These are phyloP conservation scores for Sepioteuthis lessoniana DNA, from an alignment of 2,888 invertebrate species.

Conservation along the genomic window DNA sequence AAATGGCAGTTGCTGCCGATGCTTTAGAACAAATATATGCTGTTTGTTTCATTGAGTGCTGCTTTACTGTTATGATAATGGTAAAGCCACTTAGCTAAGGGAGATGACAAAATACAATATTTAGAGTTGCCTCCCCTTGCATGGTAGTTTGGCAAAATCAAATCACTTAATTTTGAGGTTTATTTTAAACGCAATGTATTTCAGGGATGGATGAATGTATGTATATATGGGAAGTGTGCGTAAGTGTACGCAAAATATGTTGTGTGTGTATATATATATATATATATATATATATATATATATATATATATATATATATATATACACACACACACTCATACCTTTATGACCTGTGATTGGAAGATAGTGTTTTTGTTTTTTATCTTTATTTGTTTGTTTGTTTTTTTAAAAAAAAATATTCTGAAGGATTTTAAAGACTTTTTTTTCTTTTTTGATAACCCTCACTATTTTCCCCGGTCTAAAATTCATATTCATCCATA, in stretches of 20 bases:
- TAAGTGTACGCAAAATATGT: neutral
- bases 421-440: too few relatives aligned
- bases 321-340: neutral
- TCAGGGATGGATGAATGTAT: neutral
- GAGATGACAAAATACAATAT: neutral
- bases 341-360: neutral
- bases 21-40: neutral
- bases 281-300: too few relatives aligned
- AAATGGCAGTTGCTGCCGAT: neutral
- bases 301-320: too few relatives aligned
- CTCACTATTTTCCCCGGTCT: too few relatives aligned
- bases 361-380: neutral
- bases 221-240: neutral
- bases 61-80: neutral
- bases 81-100: neutral
- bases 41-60: neutral
- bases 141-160: neutral
- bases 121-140: constrained; percentile 10
- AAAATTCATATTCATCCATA: too few relatives aligned
- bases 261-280: neutral
- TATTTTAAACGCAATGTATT: neutral
- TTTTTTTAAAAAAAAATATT: too few relatives aligned
- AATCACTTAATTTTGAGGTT: neutral
- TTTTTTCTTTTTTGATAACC: too few relatives aligned
- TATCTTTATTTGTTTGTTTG: neutral